Base-by-base conservation (phyloP, 2,113 vertebrate species). In the Himantopus leucocephalus region DNA sequence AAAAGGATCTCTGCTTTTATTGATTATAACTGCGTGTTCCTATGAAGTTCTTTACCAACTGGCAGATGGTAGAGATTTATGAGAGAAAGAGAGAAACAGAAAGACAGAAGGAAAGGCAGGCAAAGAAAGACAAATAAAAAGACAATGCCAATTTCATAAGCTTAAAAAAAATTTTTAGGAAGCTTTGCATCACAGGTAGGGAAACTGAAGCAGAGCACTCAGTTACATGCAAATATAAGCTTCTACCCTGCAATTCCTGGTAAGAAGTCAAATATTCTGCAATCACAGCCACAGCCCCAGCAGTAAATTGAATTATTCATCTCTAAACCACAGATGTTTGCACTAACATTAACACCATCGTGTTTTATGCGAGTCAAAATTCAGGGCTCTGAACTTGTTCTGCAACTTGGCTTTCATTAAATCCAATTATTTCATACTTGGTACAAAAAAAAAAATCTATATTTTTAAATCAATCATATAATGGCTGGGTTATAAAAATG, bases 1-100 rank as follows among this genome's bases (percentile, higher is more conserved):
- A 60, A 68, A 76, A 92, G 12, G 10, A 18, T 48, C 12, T 86
- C 52, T 52, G 3, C 6, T 74, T 56, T 34, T 70, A 43, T 43
- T 2, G 2, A 5, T 14, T 43, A 14, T 4, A 58, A 37, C 21
- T 1, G 0, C 5, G 13, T 1, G 1, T 17, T 76, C 24, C 27
- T 52, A 3, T 34, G 26, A 20, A 43, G 18, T 8, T 62, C 45
- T 34, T 52, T 20, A 83, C 30, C 9, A 8, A 21, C 3, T n/a
- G 35, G 24, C 9, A 77, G 34, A 14, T 43, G 32, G 26, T 21
- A 55, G 9, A 60, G 35, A 68, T 73, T 35, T 22, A 12, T 27
- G 11, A 72, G 56, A 88, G 50, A 62, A 1, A 2, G 34, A 80
- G 24, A 43, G 24, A 52, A 3, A 37, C 6, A 39, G 17, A 59